Base-by-base conservation (phyloP, 2,113 vertebrate genomes). In the Rhea pennata region DNA sequence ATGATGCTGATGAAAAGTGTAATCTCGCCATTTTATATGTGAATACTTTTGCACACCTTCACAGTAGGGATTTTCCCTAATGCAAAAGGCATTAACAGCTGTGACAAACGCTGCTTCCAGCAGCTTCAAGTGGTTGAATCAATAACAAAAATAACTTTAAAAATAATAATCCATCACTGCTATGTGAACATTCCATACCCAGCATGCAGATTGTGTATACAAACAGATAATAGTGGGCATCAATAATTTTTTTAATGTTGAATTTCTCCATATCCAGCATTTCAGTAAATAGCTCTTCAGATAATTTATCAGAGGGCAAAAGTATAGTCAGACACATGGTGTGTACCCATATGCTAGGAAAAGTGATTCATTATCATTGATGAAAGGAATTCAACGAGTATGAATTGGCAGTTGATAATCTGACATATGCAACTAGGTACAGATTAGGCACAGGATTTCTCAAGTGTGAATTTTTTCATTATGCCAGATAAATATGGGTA, bases 321-420 rank as follows among this genome's bases (percentile, higher is more conserved):
- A 92, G 92, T 85, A 73, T 58, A 93, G 82, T 96, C 88, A 96
- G 82, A 84, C 75, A 94, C 54, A 88, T 93, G 92, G 92, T 94
- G 93, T 84, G 92, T 92, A 87, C 44, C 91, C 72, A 84, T 95
- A 91, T 96, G 95, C 72, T 85, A 87, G 82, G 61, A 90, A 78
- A 71, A 95, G 33, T 92, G 95, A 97, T 96, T 96, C 93, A 96
- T 95, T 95, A 95, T 69, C 44, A 56, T 26, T 69, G 87, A 95
- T 88, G 89, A 82, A 95, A 91, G 67, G 77, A 53, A 83, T 69
- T 21, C 67, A 94, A 83, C 79, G 67, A 71, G 44, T 53, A 79
- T 85, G 93, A 94, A 92, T 75, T 93, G 88, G 76, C 92, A 91
- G 89, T 54, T 20, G 84, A 33, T 95, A 59, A 82, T 91, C 19